Conservation (phyloP, 2,113 vertebrate species). For the Bos indicus region DNA sequence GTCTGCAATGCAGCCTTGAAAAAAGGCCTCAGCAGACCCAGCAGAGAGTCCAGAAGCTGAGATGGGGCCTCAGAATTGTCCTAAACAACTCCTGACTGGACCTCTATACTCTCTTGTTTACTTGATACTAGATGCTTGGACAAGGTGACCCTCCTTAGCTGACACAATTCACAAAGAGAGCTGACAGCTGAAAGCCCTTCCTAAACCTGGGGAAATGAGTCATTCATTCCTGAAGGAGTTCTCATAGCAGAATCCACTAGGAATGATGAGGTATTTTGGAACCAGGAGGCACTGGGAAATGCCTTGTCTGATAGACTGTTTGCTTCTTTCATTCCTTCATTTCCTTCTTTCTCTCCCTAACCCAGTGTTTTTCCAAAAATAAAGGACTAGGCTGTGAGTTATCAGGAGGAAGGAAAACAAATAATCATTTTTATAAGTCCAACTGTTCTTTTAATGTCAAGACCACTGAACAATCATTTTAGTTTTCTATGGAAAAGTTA, state of each 20-base stretch:
- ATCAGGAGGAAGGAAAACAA: background rate
- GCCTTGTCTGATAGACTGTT: background rate
- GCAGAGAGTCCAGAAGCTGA: background rate
- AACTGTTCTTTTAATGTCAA: background rate
- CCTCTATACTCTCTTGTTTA: background rate
- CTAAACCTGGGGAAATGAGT: background rate
- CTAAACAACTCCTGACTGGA: background rate
- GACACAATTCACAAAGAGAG: background rate
- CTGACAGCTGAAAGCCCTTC: background rate
- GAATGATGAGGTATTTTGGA: background rate
- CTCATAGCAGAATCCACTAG: background rate
- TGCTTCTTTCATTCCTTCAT: background rate
- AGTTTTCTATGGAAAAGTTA: background rate
- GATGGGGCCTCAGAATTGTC: background rate
- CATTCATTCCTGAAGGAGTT: background rate
- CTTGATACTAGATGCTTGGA: background rate
- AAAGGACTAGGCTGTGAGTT: background rate
- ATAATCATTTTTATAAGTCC: background rate
- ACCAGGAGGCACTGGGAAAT: background rate
- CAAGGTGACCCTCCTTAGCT: background rate
- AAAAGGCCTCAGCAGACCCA: background rate
- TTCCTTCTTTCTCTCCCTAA: background rate
- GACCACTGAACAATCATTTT: background rate
- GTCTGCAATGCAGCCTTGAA: background rate
- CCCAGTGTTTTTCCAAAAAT: background rate